Percentiles rank a stretch among this genome's conserved stretches.
These are phyloP conservation scores for Pollicipes pollicipes DNA, from an alignment of 1,140 invertebrate genomes.

Conservation along the genomic window DNA sequence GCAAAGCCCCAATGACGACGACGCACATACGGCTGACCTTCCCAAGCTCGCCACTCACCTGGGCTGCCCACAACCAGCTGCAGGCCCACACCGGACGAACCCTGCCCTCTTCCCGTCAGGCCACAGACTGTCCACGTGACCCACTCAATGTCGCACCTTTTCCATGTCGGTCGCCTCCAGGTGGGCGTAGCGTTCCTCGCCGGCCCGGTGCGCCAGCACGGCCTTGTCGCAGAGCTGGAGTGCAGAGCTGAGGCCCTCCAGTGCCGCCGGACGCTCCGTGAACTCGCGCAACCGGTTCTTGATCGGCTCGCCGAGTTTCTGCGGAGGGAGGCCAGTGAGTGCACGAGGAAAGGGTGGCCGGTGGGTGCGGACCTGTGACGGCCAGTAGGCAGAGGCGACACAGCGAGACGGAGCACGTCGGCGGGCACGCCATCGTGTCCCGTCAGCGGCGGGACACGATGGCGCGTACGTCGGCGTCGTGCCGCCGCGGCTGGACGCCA, in stretches of 20 bases:
- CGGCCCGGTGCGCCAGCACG: slow-evolving; percentile 42
- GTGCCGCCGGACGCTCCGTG: slow-evolving; percentile 47
- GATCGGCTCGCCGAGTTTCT: slow-evolving; percentile 57
- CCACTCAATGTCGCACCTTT: slow-evolving; percentile 30
- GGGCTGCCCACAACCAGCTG: neutral
- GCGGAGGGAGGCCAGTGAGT: neutral
- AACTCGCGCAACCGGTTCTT: slow-evolving; percentile 57
- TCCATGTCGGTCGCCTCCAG: slow-evolving; percentile 58
- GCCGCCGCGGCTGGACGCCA: no score
- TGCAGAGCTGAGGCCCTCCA: slow-evolving; percentile 53
- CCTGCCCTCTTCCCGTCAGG: slow-evolving; percentile 12
- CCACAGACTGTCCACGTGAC: slow-evolving; percentile 19
- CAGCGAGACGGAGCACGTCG: neutral
- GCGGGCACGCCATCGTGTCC: neutral
- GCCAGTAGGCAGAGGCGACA: neutral
- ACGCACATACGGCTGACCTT: neutral
- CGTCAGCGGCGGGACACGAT: no score
- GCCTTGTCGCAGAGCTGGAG: slow-evolving; percentile 57
- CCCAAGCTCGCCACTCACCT: neutral
- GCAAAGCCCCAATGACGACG: neutral
- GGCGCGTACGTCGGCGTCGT: no score
- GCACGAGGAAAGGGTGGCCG: no score
- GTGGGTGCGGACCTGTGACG: neutral
- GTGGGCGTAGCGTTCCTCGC: slow-evolving; percentile 65
- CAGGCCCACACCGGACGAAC: no score